Evolutionary conservation across 2,113 vertebrate species (phyloP), one percentile per base, ranked within the genome.

Genomic region (Nematolebias whitei): DNA sequence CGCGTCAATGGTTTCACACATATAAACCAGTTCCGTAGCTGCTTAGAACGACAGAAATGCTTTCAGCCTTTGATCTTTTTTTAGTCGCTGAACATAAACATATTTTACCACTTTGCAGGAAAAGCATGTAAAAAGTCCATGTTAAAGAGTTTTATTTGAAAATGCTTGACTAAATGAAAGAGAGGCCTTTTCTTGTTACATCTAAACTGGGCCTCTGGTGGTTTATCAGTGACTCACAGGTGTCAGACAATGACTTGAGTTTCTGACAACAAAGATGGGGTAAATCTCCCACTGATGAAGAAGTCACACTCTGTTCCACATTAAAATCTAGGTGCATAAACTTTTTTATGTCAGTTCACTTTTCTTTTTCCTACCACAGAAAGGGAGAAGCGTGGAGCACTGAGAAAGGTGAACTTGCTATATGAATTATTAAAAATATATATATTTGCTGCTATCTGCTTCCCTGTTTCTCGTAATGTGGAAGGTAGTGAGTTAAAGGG

Each of bases 1-100:
- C 41, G 35, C 32, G 45, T 70, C 41, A 11, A 74, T 56, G 83
- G 86, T 89, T 90, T 88, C 79, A 79, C 86, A 88, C 85, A 72
- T 87, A 51, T 59, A 82, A 83, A 29, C 78, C 77, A 89, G 40
- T 20, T 41, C 43, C 61, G 71, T 62, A 81, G 63, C 68, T 83
- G 18, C 68, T 4, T 26, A 58, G 62, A 74, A 67, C 70, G 19
- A 63, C 63, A 19, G 32, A 29, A 39, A 50, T n/a, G 14, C 10
- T 66, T 45, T 56, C 24, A 2, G 6, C 19, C 11, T 35, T 1
- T 3, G 0, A n/a, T 18, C 2, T 68, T 52, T 49, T 60, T 57
- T 39, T 8, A 69, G 14, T 0, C 0, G 5, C 6, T 45, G 26
- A 53, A 18, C 2, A 26, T 44, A 53, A 54, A 64, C 13, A n/a